Evolutionary conservation across 2,797 vertebrate species (phyloP).

Genomic region (Serranus cabrilla): DNA sequence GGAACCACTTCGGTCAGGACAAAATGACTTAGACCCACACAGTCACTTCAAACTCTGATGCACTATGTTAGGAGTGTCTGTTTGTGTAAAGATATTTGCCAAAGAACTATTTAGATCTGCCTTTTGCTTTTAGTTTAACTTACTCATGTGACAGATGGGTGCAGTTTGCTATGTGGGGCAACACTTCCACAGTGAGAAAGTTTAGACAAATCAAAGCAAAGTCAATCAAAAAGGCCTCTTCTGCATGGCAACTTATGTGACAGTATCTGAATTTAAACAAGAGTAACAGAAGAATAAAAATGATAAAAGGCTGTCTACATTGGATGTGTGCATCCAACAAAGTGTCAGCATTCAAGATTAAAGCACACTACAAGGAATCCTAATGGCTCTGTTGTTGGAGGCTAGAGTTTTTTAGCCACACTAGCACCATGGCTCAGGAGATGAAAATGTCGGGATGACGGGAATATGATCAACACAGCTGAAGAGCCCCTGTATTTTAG

Average conservation of each 20-base stretch:
- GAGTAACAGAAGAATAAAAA: slow-evolving; percentile 17
- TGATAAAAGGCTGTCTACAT: neutral
- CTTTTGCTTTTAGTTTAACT: slow-evolving; percentile 68
- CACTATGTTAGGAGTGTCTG: slow-evolving; percentile 52
- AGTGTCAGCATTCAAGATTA: slow-evolving; percentile 1
- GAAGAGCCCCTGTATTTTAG: too few relatives aligned
- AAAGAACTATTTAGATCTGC: slow-evolving; percentile 54
- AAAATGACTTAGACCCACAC: slow-evolving; percentile 29
- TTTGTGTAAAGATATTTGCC: slow-evolving; percentile 53
- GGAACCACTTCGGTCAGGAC: slow-evolving; percentile 20
- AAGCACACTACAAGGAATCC: slow-evolving; percentile 1
- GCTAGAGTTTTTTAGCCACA: neutral
- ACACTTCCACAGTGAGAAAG: slow-evolving; percentile 25
- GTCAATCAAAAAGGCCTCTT: slow-evolving; percentile 39
- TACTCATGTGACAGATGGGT: slow-evolving; percentile 66
- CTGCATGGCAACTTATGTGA: slow-evolving; percentile 29
- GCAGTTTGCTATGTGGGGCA: slow-evolving; percentile 55
- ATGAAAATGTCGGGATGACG: neutral
- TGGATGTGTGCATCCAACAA: slow-evolving; percentile 12
- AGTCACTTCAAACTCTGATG: slow-evolving; percentile 50
- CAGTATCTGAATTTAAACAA: slow-evolving; percentile 41
- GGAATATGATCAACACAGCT: neutral
- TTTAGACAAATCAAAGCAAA: slow-evolving; percentile 59
- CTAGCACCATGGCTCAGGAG: neutral
- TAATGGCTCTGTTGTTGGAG: slow-evolving; percentile 5